Conservation (phyloP, 2,797 vertebrate genomes). For the Synanceia verrucosa region DNA sequence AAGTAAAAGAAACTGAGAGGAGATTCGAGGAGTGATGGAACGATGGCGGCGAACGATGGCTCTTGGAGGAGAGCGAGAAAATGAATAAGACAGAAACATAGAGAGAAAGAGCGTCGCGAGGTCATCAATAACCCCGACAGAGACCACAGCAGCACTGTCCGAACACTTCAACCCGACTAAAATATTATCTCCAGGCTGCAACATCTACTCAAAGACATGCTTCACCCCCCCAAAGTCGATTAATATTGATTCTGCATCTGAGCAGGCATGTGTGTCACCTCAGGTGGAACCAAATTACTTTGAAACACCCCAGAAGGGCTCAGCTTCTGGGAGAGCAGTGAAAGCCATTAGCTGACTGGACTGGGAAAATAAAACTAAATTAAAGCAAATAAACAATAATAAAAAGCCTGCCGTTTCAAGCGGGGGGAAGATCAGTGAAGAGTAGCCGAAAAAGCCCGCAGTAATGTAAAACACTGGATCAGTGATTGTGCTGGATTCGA, state of each 20-base stretch:
- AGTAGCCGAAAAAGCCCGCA: constrained; percentile 20
- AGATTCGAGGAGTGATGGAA: constrained; percentile 51
- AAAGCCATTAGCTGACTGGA: constrained; percentile 64
- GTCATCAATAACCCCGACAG: constrained; percentile 70
- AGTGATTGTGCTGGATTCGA: constrained; percentile 43
- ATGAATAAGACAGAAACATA: constrained; percentile 47
- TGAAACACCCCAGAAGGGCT: constrained; percentile 61
- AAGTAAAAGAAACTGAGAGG: constrained; percentile 37
- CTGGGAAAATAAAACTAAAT: constrained; percentile 71
- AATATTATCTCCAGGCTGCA: constrained; percentile 75
- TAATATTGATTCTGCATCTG: constrained; percentile 81
- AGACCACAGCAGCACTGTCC: constrained; percentile 53
- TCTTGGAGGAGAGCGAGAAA: constrained; percentile 30
- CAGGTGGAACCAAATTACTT: constrained; percentile 78
- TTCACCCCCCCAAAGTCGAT: constrained; percentile 64
- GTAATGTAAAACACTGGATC: constrained; percentile 52
- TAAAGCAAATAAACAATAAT: constrained; percentile 70
- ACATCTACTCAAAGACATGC: constrained; percentile 63
- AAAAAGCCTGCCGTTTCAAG: constrained; percentile 49
- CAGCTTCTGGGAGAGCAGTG: constrained; percentile 45
- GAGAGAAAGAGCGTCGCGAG: constrained; percentile 49
- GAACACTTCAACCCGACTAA: constrained; percentile 58
- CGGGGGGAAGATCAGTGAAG: constrained; percentile 27
- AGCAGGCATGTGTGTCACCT: constrained; percentile 70
- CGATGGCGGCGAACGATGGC: constrained; percentile 10